Base-by-base conservation (phyloP, 2,888 invertebrate species). In the Cataglyphis altisquamis region DNA sequence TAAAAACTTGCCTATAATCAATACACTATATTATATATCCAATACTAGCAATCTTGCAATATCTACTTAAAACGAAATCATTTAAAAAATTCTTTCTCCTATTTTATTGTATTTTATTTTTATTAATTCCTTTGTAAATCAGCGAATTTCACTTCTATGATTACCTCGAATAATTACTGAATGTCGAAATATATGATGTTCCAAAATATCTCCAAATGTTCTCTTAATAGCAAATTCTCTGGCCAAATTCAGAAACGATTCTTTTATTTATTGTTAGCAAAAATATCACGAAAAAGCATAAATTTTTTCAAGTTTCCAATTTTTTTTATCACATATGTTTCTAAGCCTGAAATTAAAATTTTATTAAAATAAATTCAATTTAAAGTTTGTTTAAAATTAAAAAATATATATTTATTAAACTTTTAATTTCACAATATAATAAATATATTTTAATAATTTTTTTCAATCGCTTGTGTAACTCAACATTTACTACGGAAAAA, bases 1-100 rank as follows among this genome's bases (percentile, higher is more conserved):
- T 41, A 41, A 72, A 72, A 72, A 48, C 29, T 41, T 8, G n/a
- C 39, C 10, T n/a, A 55, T 3, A 55, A 55, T 62, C 60, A 62
- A 62, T 62, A 29, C 3, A 15, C 6, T 29, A 18, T 62, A 60
- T 60, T 25, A 21, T 29, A 21, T 3, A 12, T 60, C 60, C 48
- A 6, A 18, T 48, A 5, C 10, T 21, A 21, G 3, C 10, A 0
- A 55, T 55, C 8, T 9, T 55, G 21, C 55, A 21, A 21, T 57
- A 39, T 70, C 36, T 41, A 60, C 12, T 60, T n/a, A n/a, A 73
- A 25, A n/a, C 1, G 9, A 18, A 5, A n/a, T 12, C 12, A 10
- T n/a, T 41, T 4, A 73, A 60, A 60, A 57, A 4, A 21, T 57
- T 57, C n/a, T 48, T 55, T n/a, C n/a, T 32, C 1, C 10, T 41